phyloP scores from a whole-genome alignment of 1,140 invertebrate genomes.

The Hydropsyche tenuis region DNA sequence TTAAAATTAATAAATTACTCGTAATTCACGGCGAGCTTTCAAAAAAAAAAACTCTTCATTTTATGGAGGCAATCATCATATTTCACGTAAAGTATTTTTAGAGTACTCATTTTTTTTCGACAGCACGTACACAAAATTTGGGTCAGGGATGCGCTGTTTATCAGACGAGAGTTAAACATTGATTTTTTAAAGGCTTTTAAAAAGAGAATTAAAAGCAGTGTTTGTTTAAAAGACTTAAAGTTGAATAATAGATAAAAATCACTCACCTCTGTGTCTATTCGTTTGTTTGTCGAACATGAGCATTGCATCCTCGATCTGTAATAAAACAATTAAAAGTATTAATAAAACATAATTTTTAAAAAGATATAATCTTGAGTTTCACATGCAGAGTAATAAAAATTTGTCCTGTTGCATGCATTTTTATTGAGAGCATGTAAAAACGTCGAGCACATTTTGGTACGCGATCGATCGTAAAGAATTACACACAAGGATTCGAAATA shows the following conservation, averaged over 20 bases:
- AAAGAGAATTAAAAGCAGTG: too few relatives aligned
- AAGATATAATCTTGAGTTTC: too few relatives aligned
- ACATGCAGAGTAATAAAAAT: background rate
- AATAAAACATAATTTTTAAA: slow-evolving; percentile 12
- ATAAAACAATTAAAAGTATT: slow-evolving; percentile 60
- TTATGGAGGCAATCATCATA: slow-evolving; percentile 15
- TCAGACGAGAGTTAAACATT: too few relatives aligned
- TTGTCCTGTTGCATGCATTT: background rate
- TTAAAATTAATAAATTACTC: slow-evolving; percentile 19
- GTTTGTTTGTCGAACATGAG: slow-evolving; percentile 99
- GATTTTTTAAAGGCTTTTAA: too few relatives aligned
- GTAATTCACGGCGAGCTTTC: slow-evolving; percentile 4
- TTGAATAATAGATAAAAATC: background rate
- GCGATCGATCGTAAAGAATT: background rate
- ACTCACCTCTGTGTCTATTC: slow-evolving; percentile 99
- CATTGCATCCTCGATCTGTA: slow-evolving; percentile 99
- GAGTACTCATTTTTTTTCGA: background rate
- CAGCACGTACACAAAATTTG: background rate
- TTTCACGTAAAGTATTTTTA: slow-evolving; percentile 8
- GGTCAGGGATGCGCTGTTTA: background rate
- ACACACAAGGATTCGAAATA: background rate
- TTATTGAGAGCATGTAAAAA: background rate
- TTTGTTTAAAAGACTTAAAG: background rate
- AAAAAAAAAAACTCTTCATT: slow-evolving; percentile 16
- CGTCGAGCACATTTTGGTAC: background rate